These are phyloP conservation scores for Syrmaticus mikado DNA, from an alignment of 2,113 vertebrate species.

Conservation along the genomic window DNA sequence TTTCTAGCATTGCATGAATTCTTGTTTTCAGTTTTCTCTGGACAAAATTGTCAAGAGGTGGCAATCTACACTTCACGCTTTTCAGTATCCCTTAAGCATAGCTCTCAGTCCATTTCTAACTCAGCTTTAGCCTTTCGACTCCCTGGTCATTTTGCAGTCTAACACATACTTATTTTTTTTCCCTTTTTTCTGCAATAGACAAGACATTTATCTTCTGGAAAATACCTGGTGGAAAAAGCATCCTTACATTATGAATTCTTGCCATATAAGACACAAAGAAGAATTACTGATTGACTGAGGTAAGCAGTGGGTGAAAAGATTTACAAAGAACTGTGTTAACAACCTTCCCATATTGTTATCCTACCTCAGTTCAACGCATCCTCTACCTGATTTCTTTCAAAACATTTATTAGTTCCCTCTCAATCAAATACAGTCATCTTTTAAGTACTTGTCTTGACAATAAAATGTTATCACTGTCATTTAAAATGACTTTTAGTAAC, in stretches of 20 bases:
- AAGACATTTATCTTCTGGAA: background rate
- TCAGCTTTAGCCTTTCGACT: background rate
- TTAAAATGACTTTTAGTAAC: background rate
- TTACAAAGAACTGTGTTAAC: background rate
- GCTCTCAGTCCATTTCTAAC: background rate
- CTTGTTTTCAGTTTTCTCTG: background rate
- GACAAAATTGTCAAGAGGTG: background rate
- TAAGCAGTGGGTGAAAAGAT: background rate
- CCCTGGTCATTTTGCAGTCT: background rate
- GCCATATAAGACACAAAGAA: background rate
- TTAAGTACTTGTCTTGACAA: background rate
- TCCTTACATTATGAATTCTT: background rate
- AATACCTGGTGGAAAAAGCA: background rate
- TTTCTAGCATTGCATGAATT: background rate
- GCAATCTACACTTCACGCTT: background rate
- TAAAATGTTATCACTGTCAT: background rate
- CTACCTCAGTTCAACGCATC: background rate
- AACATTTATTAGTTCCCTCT: background rate
- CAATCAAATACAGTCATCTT: background rate
- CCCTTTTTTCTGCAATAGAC: background rate
- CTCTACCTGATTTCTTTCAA: background rate
- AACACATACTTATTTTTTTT: background rate
- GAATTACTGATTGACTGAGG: background rate
- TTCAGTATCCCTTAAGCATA: background rate
- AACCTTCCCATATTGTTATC: background rate